phyloP scores from a whole-genome alignment of 2,113 vertebrate genomes.

The Equus quagga region DNA sequence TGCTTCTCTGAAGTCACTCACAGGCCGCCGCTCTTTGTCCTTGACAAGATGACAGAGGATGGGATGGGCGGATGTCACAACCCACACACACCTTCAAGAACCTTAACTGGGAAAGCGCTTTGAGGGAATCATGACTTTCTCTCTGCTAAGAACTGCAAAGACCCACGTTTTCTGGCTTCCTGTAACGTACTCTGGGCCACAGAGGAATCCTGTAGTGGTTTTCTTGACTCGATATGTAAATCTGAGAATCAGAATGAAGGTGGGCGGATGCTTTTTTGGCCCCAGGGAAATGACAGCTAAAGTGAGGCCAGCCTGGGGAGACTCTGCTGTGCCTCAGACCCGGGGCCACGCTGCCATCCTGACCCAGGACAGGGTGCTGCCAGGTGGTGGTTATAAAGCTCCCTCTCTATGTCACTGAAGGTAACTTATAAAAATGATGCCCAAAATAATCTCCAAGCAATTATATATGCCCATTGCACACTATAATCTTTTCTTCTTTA shows the following conservation, averaged over 20 bases:
- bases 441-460: neutral
- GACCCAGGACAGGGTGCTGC: neutral
- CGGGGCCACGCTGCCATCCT: neutral
- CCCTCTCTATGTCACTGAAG: neutral
- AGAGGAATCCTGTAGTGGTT: neutral
- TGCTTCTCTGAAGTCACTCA: neutral
- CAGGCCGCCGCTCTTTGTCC: neutral
- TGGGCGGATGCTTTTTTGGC: neutral
- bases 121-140: neutral
- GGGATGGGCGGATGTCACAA: neutral
- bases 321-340: neutral
- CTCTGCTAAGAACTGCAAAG: neutral
- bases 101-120: slow-evolving; percentile 12
- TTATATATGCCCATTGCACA: neutral
- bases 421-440: slow-evolving; percentile 33
- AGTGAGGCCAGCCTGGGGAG: neutral
- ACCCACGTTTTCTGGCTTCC: neutral
- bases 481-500: neutral
- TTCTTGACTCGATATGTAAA: neutral
- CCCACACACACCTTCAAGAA: neutral
- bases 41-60: neutral
- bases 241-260: neutral
- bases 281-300: neutral
- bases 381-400: neutral
- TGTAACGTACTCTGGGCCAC: neutral